A percentile compares a stretch with the other conserved stretches of the same genome.
These are phyloP conservation scores for Cyanoramphus novaezelandiae DNA, from an alignment of 2,113 vertebrate species.

Conservation along the genomic window DNA sequence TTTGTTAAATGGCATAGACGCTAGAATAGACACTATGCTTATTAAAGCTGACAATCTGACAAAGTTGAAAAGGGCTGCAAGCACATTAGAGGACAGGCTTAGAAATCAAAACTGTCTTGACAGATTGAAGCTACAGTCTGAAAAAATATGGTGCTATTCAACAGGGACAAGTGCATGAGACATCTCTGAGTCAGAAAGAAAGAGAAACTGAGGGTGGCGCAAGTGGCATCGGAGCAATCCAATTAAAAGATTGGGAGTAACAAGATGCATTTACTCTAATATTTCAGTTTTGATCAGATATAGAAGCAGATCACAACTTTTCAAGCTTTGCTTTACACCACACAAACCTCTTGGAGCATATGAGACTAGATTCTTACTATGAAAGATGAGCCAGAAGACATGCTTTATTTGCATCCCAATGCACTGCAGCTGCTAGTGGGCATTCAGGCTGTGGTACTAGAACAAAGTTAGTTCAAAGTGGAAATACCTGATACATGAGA, in stretches of 20 bases:
- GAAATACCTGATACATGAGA: background rate
- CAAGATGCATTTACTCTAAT: background rate
- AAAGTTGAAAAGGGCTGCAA: conserved; percentile 27
- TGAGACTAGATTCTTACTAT: background rate
- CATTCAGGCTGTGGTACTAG: background rate
- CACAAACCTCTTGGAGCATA: background rate
- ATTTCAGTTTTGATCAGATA: background rate
- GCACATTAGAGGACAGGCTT: background rate
- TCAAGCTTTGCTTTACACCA: background rate
- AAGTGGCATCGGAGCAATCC: accelerated
- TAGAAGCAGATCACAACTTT: background rate
- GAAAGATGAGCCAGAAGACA: background rate
- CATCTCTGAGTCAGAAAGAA: background rate
- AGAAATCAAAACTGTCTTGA: background rate
- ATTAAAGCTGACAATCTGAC: conserved; percentile 25
- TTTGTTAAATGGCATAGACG: background rate
- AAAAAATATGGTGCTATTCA: conserved; percentile 13
- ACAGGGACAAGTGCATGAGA: background rate
- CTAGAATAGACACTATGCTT: background rate
- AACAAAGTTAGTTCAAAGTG: background rate
- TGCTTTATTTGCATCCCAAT: background rate
- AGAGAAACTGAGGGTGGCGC: background rate
- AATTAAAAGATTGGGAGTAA: background rate
- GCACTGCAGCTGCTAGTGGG: background rate
- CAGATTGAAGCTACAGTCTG: background rate